phyloP scores from a whole-genome alignment of 1,140 invertebrate genomes.

The Bombus waltoni region DNA sequence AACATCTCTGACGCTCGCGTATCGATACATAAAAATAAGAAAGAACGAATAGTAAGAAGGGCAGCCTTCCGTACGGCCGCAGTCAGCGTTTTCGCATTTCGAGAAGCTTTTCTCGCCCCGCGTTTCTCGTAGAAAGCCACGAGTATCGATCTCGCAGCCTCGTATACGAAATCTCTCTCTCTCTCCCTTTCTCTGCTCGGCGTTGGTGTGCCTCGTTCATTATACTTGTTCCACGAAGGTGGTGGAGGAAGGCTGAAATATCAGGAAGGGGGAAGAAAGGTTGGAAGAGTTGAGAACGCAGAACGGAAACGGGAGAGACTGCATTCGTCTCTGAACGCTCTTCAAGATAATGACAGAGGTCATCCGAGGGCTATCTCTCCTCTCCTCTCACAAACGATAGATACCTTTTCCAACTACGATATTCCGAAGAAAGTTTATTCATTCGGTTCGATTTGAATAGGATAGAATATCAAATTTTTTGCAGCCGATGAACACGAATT shows the following conservation, averaged over 20 bases:
- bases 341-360: constrained; percentile 64
- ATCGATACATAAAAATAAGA: too few species aligned
- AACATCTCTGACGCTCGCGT: too few species aligned
- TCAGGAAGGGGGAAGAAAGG: constrained; percentile 8
- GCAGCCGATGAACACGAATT: background rate
- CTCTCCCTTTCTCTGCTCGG: background rate
- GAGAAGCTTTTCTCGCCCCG: constrained; percentile 10
- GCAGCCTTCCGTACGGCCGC: background rate
- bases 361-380: constrained; percentile 60
- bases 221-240: background rate
- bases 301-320: background rate
- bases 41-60: background rate
- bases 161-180: constrained; percentile 48
- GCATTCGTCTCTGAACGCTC: constrained; percentile 37
- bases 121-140: constrained; percentile 35
- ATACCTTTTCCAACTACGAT: background rate
- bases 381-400: background rate
- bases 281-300: background rate
- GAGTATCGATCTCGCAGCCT: constrained; percentile 43
- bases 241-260: background rate
- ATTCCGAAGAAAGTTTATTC: background rate
- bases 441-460: too few species aligned
- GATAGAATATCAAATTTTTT: too few species aligned
- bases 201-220: constrained; percentile 10
- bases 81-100: constrained; percentile 34